A percentile compares a stretch with the other conserved stretches of the same genome.
Conservation (phyloP, 2,888 invertebrate genomes). For the Cataglyphis albicans region DNA sequence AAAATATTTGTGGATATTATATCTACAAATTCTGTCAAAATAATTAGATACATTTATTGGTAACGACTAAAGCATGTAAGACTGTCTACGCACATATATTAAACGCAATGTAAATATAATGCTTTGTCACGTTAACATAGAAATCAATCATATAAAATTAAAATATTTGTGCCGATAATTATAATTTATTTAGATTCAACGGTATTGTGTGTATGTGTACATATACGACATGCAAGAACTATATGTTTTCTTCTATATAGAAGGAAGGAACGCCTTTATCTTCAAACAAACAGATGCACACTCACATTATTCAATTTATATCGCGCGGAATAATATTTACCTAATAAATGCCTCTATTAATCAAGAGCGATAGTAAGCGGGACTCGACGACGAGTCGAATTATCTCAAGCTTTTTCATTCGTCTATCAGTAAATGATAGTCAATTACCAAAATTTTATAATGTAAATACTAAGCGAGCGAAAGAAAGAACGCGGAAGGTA, state of each 20-base stretch:
- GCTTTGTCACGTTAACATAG: background rate
- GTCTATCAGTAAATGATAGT: background rate
- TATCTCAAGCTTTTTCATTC: slow-evolving; percentile 4
- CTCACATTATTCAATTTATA: slow-evolving; percentile 4
- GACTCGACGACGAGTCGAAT: slow-evolving; percentile 9
- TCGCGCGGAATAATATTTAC: background rate
- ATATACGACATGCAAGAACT: background rate
- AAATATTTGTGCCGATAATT: background rate
- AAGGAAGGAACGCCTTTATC: background rate
- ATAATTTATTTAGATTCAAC: background rate
- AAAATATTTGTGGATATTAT: background rate
- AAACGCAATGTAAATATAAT: background rate
- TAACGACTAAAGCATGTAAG: background rate
- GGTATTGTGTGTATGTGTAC: too few species aligned
- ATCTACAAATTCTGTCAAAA: background rate
- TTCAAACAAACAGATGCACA: slow-evolving; percentile 4
- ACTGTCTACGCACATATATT: background rate
- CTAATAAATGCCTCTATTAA: slow-evolving; percentile 11
- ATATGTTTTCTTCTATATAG: background rate
- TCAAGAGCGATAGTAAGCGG: slow-evolving; percentile 20
- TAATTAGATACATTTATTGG: background rate
- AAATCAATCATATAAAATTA: background rate
- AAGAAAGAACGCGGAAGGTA: background rate
- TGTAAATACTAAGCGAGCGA: background rate
- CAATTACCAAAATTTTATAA: background rate